Conservation (phyloP, 2,888 invertebrate species). For the Latheticus oryzae region DNA sequence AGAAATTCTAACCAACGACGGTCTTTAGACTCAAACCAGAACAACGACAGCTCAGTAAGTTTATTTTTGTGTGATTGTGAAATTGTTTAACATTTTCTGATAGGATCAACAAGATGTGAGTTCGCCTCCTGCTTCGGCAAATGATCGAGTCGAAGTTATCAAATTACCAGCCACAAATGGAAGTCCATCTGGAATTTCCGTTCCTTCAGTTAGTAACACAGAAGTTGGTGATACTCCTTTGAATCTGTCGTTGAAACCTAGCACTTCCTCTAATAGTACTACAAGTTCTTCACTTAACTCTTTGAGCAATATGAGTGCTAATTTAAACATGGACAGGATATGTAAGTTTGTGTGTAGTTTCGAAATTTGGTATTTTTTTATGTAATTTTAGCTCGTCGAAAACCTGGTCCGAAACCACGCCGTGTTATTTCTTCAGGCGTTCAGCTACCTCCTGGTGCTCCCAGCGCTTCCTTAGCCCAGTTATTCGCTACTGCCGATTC, state of each 20-base stretch:
- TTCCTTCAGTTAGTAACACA: conserved; percentile 56
- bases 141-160: conserved; percentile 85
- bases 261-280: conserved; percentile 57
- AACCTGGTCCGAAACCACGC: conserved; percentile 79
- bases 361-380: too few relatives aligned
- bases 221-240: conserved; percentile 80
- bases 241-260: conserved; percentile 84
- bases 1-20: too few relatives aligned
- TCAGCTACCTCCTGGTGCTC: conserved; percentile 66
- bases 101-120: conserved; percentile 29
- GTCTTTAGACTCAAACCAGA: too few relatives aligned
- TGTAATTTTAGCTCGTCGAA: conserved; percentile 77
- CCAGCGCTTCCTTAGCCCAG: conserved; percentile 69
- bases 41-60: too few relatives aligned
- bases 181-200: conserved; percentile 61
- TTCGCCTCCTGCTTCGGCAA: conserved; percentile 57
- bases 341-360: conserved; percentile 67
- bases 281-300: conserved; percentile 70
- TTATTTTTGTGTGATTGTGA: not conserved
- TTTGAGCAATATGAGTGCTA: conserved; percentile 70
- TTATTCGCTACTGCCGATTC: conserved; percentile 71
- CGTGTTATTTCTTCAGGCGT: conserved; percentile 69
- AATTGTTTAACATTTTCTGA: conserved; percentile 13
- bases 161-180: conserved; percentile 77
- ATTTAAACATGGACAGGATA: conserved; percentile 67